Conservation (phyloP, 2,888 invertebrate species). For the Anagyrus pseudococci region DNA sequence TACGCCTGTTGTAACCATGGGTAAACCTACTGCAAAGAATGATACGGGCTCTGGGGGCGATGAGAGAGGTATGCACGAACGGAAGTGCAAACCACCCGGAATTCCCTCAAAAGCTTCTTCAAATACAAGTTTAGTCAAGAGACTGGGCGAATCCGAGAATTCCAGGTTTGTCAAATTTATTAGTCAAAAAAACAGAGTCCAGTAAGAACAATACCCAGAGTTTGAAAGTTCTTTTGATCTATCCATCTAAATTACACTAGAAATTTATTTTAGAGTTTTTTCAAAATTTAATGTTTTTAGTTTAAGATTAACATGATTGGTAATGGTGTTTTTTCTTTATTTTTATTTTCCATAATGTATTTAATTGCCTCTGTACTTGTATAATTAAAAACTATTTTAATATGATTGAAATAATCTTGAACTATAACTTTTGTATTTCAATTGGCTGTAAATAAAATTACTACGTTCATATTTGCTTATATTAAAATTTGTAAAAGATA, state of each 20-base stretch:
- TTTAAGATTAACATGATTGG: no score
- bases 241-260: not conserved
- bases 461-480: not conserved
- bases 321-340: no score
- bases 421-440: not conserved
- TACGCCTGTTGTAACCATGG: conserved; percentile 44
- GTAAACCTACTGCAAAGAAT: conserved; percentile 58
- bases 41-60: conserved; percentile 57
- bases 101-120: conserved; percentile 41
- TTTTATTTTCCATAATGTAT: not conserved
- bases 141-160: conserved; percentile 26
- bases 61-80: conserved; percentile 55
- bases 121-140: conserved; percentile 27
- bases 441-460: no score
- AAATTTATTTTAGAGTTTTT: no score
- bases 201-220: conserved; percentile 15
- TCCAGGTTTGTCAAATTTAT: conserved; percentile 37
- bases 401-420: not conserved
- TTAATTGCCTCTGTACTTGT: not conserved
- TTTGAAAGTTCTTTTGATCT: conserved; percentile 20
- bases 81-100: conserved; percentile 52
- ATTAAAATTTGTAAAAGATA: not conserved
- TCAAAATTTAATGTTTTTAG: no score
- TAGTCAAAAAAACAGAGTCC: conserved; percentile 31
- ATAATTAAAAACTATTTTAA: not conserved